phyloP scores from a whole-genome alignment of 2,797 vertebrate genomes.

The Hoplostethus mediterraneus region DNA sequence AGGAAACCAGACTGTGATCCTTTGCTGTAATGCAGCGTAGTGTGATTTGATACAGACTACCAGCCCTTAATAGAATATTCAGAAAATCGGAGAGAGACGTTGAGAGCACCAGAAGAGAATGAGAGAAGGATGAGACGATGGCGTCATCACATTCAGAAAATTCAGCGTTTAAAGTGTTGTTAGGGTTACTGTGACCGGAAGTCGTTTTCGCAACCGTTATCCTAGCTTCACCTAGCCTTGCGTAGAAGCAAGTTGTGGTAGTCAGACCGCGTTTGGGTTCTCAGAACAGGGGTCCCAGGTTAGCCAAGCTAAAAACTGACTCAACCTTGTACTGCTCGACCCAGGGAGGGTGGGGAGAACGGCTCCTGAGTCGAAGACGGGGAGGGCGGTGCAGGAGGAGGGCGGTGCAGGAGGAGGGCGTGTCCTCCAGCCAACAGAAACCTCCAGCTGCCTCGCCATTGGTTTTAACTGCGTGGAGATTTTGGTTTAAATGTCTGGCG shows the following conservation, averaged over 20 bases:
- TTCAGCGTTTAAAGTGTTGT: neutral
- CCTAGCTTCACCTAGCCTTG: too few species aligned
- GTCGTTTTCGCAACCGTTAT: too few species aligned
- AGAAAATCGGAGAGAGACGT: neutral
- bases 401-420: slow-evolving; percentile 51
- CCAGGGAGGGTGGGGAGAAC: too few species aligned
- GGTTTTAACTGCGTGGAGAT: slow-evolving; percentile 52
- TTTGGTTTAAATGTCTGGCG: slow-evolving; percentile 85
- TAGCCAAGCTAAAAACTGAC: too few species aligned
- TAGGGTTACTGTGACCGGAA: too few species aligned
- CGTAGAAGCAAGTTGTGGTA: too few species aligned
- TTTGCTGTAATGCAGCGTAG: neutral
- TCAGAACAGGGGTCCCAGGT: accelerated
- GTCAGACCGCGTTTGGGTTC: accelerated
- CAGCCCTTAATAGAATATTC: slow-evolving; percentile 22
- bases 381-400: too few species aligned
- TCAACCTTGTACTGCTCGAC: too few species aligned
- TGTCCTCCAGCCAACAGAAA: neutral
- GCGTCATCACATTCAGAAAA: slow-evolving; percentile 41
- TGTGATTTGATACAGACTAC: neutral
- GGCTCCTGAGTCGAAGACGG: too few species aligned
- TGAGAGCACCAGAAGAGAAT: slow-evolving; percentile 37
- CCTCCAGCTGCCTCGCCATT: slow-evolving; percentile 68
- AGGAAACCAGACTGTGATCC: accelerated
- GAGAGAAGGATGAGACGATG: neutral